Base-by-base conservation (phyloP, 2,888 invertebrate genomes). In the Pogonocherus hispidulus region DNA sequence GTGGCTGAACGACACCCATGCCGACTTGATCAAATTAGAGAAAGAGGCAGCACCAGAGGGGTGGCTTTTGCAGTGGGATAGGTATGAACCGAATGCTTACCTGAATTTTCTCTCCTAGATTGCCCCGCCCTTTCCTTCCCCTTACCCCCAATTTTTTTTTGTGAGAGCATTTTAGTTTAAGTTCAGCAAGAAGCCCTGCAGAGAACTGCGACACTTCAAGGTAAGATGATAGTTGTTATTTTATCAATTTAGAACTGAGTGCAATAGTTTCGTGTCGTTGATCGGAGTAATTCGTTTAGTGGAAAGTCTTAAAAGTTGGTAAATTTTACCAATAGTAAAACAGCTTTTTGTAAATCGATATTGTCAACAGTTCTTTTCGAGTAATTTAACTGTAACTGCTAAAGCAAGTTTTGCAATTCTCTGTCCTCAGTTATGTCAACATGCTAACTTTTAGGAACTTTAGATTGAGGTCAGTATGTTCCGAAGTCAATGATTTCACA, bases 21-120 rank as follows among this genome's bases (percentile, higher is more conserved):
- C 87, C 41, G 90, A 90, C 79, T 84, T 92, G 74, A 86, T 86
- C 74, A 88, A 89, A 75, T 87, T 91, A 77, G 92, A 92, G 84
- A 87, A 88, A 82, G 89, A 89, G 70, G 90, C 91, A 11, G 89
- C 91, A 41, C 92, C 92, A 23, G 85, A 87, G 46, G 91, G 91
- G 79, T 92, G 92, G 92, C 87, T 88, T 78, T 90, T 91, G 83
- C 88, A 90, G 81, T 92, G 92, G 92, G 91, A 92, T 89, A 92
- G 91, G 92, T 92, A 92, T 86, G 88, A 85, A 67, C 83, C 83
- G 20, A 49, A 51, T 37, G 19, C 57, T 84, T 71, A 73, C 63
- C 6, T 23, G 16, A 51, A 1, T 37, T 62, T 62, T 62, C 18
- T 60, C 49, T 11, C 64, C 35, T 22, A 4, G 14, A 18, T 62